Evolutionary conservation across 2,888 invertebrate genomes (phyloP).

Genomic region (Chymomyza fuscimana): DNA sequence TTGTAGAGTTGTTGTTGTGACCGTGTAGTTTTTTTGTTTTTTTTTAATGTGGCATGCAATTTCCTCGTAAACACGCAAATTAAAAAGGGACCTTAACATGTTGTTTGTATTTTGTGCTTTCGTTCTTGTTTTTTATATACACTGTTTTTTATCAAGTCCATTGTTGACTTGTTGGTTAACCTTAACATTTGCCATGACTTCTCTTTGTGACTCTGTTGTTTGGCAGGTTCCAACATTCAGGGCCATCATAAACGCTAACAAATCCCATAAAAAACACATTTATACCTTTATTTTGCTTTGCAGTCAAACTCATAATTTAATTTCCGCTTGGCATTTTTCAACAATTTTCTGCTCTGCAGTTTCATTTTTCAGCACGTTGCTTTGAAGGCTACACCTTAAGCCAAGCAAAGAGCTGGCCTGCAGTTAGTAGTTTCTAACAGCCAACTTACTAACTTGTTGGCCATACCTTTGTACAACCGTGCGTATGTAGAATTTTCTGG

Average conservation of each 20-base stretch:
- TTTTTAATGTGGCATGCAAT: constrained; percentile 45
- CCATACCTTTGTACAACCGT: constrained; percentile 29
- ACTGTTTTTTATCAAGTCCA: background rate
- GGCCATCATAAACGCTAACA: constrained; percentile 42
- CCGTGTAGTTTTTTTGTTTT: constrained; percentile 10
- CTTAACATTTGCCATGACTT: constrained; percentile 57
- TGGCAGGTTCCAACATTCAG: constrained; percentile 31
- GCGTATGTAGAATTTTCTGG: constrained; percentile 27
- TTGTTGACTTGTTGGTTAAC: constrained; percentile 31
- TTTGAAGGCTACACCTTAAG: background rate
- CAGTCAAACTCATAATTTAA: constrained; percentile 34
- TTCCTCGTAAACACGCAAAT: constrained; percentile 43
- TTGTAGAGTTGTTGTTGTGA: constrained; percentile 5
- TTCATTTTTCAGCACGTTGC: background rate
- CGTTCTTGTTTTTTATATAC: constrained; percentile 7
- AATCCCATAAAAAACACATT: constrained; percentile 26
- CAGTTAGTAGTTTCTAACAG: background rate
- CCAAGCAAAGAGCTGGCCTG: background rate
- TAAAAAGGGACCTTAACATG: constrained; percentile 37
- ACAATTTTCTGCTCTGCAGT: constrained; percentile 21
- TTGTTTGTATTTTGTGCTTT: constrained; percentile 17
- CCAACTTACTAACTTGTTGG: constrained; percentile 13
- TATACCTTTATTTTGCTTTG: background rate
- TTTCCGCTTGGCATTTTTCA: constrained; percentile 38
- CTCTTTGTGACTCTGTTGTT: constrained; percentile 1